Base-by-base conservation (phyloP, 1,140 invertebrate genomes). In the Drosophila equinoxialis region DNA sequence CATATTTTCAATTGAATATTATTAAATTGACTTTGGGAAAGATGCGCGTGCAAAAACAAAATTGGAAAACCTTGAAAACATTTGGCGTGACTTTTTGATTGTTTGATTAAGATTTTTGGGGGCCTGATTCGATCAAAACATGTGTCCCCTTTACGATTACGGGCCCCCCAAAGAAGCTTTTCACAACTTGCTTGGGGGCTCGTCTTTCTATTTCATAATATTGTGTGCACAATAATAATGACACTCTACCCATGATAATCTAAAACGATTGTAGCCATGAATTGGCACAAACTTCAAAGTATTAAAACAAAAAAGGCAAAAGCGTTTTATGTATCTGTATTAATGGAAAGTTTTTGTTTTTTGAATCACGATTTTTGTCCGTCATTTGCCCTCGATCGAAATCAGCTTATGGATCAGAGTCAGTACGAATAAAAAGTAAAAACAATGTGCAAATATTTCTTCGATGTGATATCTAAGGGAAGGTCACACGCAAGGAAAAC, bases 1-100 rank as follows among this genome's bases (percentile, higher is more conserved):
- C 79, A 86, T 87, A 83, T 87, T 86, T 86, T 87, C 79, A 86
- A 86, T 86, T 86, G 84, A 86, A 77, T 79, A 81, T 80, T 86
- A 86, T 86, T 86, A 82, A 86, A 79, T 86, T 86, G 83, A 86
- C 83, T 86, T 87, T 86, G 83, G 87, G 82, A 20, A 20, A 51
- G 17, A 51, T 51, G 82, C 83, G 83, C 83, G 83, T 79, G 83
- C 83, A 86, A 86, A 87, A 86, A 87, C 1, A 23, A 20, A 48
- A 51, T 17, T 20, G 4, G 10, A 51, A 23, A 51, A 51, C 45
- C 45, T 51, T 51, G 45, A 51, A 51, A 51, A 51, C 45, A 51
- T 23, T 51, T 51, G 17, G 45, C 45, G 13, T 51, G 17, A 51
- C 45, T 51, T 59, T 14, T 17, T 59, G 10, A 17, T 37, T 37